A percentile compares a stretch with the other conserved stretches of the same genome.
Evolutionary conservation across 2,888 invertebrate species (phyloP).

Genomic region (Agrypnus murinus): DNA sequence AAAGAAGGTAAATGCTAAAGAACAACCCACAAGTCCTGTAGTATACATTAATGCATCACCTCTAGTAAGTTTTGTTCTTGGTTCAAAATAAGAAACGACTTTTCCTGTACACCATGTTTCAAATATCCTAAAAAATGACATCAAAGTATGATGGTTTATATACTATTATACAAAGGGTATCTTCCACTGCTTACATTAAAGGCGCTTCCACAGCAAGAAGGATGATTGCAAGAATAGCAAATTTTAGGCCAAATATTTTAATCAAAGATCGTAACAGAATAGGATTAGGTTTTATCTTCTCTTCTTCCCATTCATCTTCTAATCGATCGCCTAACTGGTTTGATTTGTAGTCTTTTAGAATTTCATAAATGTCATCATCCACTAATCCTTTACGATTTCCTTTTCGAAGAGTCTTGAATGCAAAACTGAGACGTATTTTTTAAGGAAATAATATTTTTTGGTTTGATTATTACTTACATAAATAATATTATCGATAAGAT

Average conservation of each 20-base stretch:
- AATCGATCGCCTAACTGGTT: slow-evolving; percentile 71
- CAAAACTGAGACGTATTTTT: slow-evolving; percentile 31
- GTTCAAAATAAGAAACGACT: slow-evolving; percentile 80
- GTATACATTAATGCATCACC: slow-evolving; percentile 81
- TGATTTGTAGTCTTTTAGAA: slow-evolving; percentile 73
- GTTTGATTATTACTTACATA: slow-evolving; percentile 73
- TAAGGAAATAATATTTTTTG: neutral
- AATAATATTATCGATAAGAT: slow-evolving; percentile 77
- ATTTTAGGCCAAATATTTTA: slow-evolving; percentile 49
- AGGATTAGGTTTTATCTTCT: slow-evolving; percentile 41
- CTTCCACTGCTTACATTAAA: slow-evolving; percentile 53
- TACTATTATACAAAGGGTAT: no score
- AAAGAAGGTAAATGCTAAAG: slow-evolving; percentile 74
- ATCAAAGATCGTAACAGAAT: slow-evolving; percentile 43
- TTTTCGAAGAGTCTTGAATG: slow-evolving; percentile 67
- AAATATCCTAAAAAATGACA: slow-evolving; percentile 76
- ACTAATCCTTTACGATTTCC: slow-evolving; percentile 79
- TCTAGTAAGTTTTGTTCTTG: slow-evolving; percentile 70
- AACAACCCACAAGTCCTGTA: slow-evolving; percentile 76
- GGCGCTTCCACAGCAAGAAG: slow-evolving; percentile 45
- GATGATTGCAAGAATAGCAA: slow-evolving; percentile 39
- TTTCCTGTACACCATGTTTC: slow-evolving; percentile 80
- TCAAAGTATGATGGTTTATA: no score
- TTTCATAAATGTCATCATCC: slow-evolving; percentile 76
- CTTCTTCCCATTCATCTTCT: slow-evolving; percentile 64